Evolutionary conservation across 1,140 invertebrate genomes (phyloP), one percentile per base, ranked within the genome.

Genomic region (Pantala flavescens): DNA sequence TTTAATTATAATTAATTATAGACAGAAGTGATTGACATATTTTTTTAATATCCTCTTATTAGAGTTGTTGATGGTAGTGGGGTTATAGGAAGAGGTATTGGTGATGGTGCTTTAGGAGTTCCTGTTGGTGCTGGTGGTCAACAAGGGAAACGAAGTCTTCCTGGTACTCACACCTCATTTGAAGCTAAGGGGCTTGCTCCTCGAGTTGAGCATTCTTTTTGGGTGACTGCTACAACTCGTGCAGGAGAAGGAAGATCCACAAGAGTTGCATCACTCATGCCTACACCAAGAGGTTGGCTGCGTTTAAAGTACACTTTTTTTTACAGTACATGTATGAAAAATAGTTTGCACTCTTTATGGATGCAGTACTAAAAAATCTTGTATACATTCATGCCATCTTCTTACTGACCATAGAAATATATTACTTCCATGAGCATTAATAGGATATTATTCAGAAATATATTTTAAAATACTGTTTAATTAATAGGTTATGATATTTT

Each of bases 181-280:
- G 90, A 91, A 79, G 85, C 88, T 0, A 89, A 88, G 74, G 86
- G 86, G 70, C 82, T 95, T 14, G 88, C 91, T 77, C 90, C 91
- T 5, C 87, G 91, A 49, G 90, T 91, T 7, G 88, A 90, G 76
- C 94, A 95, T 80, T 89, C 93, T 80, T 92, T 91, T 79, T 93
- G 91, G 91, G 89, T 93, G 11, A 91, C 90, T 2, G 91, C 90
- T 12, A 89, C 88, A 16, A 93, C 91, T 0, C 83, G 89, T 24
- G 87, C 91, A 63, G 91, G 91, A 0, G 91, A 93, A 80, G 91
- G 91, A 0, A 89, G 89, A 78, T 90, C 88, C 80, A 90, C 90
- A 0, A 84, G 85, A 75, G 88, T 90, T 0, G 87, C 88, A 0
- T 87, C 88, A 0, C 88, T 90, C 79, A 83, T 88, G 21, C 85